Base-by-base conservation (phyloP, 30 jellyfish, hydroid and myxozoan genomes). In the Turritopsis dohrnii region DNA sequence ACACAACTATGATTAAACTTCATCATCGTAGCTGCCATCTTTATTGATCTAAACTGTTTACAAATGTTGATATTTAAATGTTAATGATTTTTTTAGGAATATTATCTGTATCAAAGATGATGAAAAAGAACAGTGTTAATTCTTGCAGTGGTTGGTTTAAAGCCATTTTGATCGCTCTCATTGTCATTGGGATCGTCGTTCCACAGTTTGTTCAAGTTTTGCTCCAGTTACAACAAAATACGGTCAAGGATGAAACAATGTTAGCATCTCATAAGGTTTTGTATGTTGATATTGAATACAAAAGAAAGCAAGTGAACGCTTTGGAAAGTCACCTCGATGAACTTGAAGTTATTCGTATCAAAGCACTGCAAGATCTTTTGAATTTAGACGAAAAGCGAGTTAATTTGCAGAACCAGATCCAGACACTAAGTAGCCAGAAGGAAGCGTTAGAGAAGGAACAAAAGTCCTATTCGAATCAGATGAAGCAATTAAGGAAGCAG, bases 291-390 rank as follows among this genome's bases (percentile, higher is more conserved):
- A 30, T 86, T 18, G 86, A 83, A 27, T 80, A 7, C 13, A 54
- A 81, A 26, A 84, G 79, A 29, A 80, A 74, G 19, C 66, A 72
- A 53, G 71, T 83, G 7, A 52, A 84, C 19, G 81, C 23, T 4
- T 72, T 87, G 75, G 65, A 86, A 72, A 26, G 24, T 20, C 91
- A 84, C 23, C 27, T 87, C 1, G 29, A 66, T 25, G 96, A 91
- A 71, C 80, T 91, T 30, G 79, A 83, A 29, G 52, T 66, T 0
- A 87, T 91, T 23, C 85, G 86, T 79, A 7, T 88, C 23, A 82
- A 90, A 52, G 90, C 93, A 1, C 18, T 91, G 17, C 84, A 87
- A 52, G 93, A 86, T 31, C 53, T 91, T 79, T 66, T 79, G 52
- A 76, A 76, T n/a, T 71, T 91, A 16, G 95, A 88, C 18, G 83